Conservation (phyloP, 2,113 vertebrate species). For the Aleadryas rufinucha region DNA sequence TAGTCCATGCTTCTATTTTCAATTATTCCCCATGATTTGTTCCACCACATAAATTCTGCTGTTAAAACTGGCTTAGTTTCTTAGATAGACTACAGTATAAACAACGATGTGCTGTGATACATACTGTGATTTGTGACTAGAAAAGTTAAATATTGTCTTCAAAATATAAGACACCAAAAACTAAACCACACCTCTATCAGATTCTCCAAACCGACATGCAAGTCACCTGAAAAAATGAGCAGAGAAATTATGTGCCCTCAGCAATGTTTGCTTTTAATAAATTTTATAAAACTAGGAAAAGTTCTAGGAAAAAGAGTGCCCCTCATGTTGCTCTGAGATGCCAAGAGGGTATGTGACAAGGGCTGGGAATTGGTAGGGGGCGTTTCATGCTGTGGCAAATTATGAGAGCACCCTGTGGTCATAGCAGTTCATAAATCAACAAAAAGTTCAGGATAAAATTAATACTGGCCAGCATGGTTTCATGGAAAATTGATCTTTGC, state of each 20-base stretch:
- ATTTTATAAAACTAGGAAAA: background rate
- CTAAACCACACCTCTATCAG: background rate
- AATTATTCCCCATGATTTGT: background rate
- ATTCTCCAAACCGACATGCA: background rate
- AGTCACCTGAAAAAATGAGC: background rate
- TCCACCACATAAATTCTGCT: background rate
- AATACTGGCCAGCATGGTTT: background rate
- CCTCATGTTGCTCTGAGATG: background rate
- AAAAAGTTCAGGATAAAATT: background rate
- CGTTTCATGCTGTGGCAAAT: background rate
- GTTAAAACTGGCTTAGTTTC: background rate
- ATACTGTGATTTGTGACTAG: background rate
- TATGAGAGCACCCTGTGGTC: background rate
- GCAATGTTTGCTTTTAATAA: background rate
- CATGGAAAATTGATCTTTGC: background rate
- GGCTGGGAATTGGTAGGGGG: background rate
- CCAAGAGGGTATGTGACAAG: fast-evolving
- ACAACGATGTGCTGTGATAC: background rate
- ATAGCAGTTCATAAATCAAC: background rate
- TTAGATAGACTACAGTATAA: background rate
- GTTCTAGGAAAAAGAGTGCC: background rate
- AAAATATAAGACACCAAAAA: background rate
- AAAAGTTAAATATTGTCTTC: background rate
- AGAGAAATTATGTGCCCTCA: background rate
- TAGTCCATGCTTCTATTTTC: background rate